phyloP scores from a whole-genome alignment of 2,888 invertebrate genomes.

The Cephus runcator region DNA sequence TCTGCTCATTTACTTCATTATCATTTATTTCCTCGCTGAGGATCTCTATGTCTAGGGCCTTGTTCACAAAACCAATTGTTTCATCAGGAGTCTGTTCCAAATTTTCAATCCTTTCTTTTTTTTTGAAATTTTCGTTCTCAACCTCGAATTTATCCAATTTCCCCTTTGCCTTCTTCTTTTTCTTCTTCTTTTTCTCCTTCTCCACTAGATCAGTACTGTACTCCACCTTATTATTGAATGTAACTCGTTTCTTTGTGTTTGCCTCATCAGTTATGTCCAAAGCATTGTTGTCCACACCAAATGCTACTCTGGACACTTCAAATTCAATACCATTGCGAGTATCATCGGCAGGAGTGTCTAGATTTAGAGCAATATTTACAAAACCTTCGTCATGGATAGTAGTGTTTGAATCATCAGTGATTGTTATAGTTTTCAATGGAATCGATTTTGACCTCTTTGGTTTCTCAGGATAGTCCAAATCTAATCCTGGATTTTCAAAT shows the following conservation, averaged over 20 bases:
- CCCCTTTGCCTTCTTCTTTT: constrained; percentile 41
- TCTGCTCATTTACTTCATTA: constrained; percentile 50
- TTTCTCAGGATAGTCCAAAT: constrained; percentile 23
- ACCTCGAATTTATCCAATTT: constrained; percentile 59
- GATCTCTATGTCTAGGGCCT: constrained; percentile 46
- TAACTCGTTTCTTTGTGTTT: constrained; percentile 52
- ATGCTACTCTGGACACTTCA: constrained; percentile 45
- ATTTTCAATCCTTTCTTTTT: constrained; percentile 30
- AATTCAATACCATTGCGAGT: constrained; percentile 38
- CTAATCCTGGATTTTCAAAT: constrained; percentile 20
- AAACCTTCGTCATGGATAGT: constrained; percentile 21
- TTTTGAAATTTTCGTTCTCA: constrained; percentile 43
- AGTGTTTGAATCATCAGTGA: background rate
- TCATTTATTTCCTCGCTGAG: constrained; percentile 46
- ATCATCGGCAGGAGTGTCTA: constrained; percentile 28
- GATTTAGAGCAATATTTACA: constrained; percentile 36
- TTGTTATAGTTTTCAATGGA: background rate
- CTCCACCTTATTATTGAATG: constrained; percentile 57
- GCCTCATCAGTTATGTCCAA: constrained; percentile 56
- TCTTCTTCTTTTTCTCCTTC: constrained; percentile 45
- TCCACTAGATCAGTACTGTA: constrained; percentile 46
- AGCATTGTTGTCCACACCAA: constrained; percentile 53
- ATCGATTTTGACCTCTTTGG: constrained; percentile 22
- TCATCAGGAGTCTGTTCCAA: constrained; percentile 10
- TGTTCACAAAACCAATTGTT: constrained; percentile 44